Evolutionary conservation across 2,797 vertebrate species (phyloP), one percentile per base, ranked within the genome.

Genomic region (Sebastes hopkinsi): DNA sequence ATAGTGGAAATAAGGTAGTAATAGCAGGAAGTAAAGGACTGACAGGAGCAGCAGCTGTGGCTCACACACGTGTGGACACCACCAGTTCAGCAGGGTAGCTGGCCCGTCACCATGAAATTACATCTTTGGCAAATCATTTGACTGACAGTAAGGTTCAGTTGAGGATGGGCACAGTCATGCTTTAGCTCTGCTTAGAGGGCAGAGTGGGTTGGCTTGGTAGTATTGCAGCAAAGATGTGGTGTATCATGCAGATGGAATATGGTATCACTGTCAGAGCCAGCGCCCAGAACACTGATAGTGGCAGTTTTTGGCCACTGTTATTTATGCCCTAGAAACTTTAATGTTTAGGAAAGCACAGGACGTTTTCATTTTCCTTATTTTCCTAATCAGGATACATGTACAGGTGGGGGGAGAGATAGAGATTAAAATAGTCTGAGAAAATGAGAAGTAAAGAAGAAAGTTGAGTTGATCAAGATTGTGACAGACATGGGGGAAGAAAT

Each of bases 201-300:
- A 55, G 54, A 60, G 52, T 70, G 18, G n/a, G 46, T 65, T 61
- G 10, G 12, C 65, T 74, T 50, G 46, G 46, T 50, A 50, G 46
- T 20, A 20, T 50, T 66, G n/a, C 67, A 78, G 56, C 61, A 67
- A 70, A 70, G 79, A 42, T 76, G 55, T 74, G 59, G 54, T 66
- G 60, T 42, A 76, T 73, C 68, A 36, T 27, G 32, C 38, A 8
- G 10, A 78, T 46, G 32, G 59, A 80, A 82, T 78, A 72, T 70
- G 52, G 66, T 69, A 32, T 85, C 72, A 56, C 50, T 80, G 38
- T 78, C 66, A 46, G 36, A 64, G n/a, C 29, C 52, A 46, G 36
- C 59, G n/a, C 29, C 42, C 30, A 71, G 61, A 75, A 38, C n/a
- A 42, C 38, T 78, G 66, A 77, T 72, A 18, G 9, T 61, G 25